Conservation (phyloP, 2,888 invertebrate genomes). For the Xanthia togata region DNA sequence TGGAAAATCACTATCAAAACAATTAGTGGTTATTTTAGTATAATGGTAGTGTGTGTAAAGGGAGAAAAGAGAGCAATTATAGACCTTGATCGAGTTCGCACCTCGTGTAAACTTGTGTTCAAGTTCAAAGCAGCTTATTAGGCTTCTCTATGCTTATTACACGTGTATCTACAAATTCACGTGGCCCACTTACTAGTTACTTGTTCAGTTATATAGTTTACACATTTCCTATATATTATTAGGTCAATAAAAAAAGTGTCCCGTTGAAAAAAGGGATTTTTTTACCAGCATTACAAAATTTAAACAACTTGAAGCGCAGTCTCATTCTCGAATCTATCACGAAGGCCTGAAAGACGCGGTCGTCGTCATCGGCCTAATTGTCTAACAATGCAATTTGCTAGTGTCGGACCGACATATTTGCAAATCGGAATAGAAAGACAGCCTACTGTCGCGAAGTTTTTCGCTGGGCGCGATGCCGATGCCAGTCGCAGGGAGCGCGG, state of each 20-base stretch:
- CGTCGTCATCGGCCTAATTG: conserved; percentile 6
- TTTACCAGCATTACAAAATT: background rate
- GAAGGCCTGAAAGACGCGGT: conserved; percentile 1
- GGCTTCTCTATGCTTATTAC: background rate
- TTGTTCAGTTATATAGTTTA: background rate
- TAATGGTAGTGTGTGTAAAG: background rate
- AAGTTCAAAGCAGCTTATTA: conserved; percentile 15
- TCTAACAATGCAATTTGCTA: background rate
- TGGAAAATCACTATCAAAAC: conserved; percentile 5
- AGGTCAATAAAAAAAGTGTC: background rate
- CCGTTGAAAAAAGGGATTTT: background rate
- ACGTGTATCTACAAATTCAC: background rate
- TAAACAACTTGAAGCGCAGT: background rate
- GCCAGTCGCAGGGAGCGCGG: conserved; percentile 4
- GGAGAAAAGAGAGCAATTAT: background rate
- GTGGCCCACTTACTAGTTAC: background rate
- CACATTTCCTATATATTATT: background rate
- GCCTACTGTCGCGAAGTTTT: background rate
- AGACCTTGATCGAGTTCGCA: background rate
- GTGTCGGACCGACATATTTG: conserved; percentile 6
- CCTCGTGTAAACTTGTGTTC: background rate
- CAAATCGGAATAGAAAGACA: conserved; percentile 19
- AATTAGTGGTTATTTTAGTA: conserved; percentile 8
- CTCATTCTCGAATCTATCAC: background rate
- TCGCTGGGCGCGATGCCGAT: background rate